phyloP scores from a whole-genome alignment of 2,888 invertebrate species.

The Nomada flava region DNA sequence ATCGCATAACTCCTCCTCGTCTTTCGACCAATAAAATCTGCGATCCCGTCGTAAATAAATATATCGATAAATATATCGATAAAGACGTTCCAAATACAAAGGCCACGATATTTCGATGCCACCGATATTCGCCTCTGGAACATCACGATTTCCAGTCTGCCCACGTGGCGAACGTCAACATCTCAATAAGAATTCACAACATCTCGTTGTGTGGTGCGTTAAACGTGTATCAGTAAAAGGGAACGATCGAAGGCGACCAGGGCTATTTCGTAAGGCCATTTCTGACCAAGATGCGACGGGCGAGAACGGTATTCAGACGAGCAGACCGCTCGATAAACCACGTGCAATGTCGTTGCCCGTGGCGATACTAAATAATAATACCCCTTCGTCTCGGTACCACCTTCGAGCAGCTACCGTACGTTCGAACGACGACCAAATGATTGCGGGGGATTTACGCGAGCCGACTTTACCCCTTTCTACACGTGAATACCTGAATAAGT shows the following conservation, averaged over 20 bases:
- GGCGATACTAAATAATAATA: slow-evolving; percentile 78
- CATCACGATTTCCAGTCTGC: slow-evolving; percentile 20
- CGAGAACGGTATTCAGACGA: slow-evolving; percentile 61
- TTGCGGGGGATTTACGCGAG: slow-evolving; percentile 59
- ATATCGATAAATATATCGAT: not conserved
- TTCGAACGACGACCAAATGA: slow-evolving; percentile 47
- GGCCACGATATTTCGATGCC: not conserved
- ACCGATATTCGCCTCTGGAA: not conserved
- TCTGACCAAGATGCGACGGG: slow-evolving; percentile 21
- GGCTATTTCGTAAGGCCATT: slow-evolving; percentile 10
- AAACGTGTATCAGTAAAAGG: slow-evolving; percentile 16
- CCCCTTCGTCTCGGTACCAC: slow-evolving; percentile 66
- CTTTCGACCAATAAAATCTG: not conserved
- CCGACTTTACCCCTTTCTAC: slow-evolving; percentile 12
- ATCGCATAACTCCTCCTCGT: not conserved
- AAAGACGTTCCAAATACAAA: not conserved
- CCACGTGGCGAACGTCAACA: slow-evolving; percentile 30
- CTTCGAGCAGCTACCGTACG: slow-evolving; percentile 71
- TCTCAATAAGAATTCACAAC: slow-evolving; percentile 37
- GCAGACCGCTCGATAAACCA: slow-evolving; percentile 74
- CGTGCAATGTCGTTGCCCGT: slow-evolving; percentile 74
- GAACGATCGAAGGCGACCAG: slow-evolving; percentile 20
- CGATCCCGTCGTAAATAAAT: not conserved
- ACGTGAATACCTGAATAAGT: slow-evolving; percentile 20
- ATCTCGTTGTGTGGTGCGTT: slow-evolving; percentile 2